phyloP scores from a whole-genome alignment of 2,797 vertebrate genomes.

The Heliangelus exortis region DNA sequence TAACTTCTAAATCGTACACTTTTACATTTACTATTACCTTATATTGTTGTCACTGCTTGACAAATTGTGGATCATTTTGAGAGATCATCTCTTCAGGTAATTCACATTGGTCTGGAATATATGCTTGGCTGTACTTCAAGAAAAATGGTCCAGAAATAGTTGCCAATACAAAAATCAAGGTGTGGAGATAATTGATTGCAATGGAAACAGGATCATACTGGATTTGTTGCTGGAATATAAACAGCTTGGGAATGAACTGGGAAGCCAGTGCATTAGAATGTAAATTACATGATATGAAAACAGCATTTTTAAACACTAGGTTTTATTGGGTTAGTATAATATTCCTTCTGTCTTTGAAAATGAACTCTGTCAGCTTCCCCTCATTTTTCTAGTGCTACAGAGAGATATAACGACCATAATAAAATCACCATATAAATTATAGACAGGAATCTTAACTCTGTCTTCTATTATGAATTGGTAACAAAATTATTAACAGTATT shows the following conservation, averaged over 20 bases:
- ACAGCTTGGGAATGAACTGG: neutral
- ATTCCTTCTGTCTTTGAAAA: neutral
- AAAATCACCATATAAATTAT: neutral
- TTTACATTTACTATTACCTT: neutral
- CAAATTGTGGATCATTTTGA: neutral
- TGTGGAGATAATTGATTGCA: neutral
- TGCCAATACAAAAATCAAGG: neutral
- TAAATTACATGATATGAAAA: neutral
- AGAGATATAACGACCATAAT: neutral
- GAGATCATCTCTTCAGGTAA: neutral
- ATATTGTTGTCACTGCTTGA: neutral
- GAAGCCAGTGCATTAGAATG: neutral
- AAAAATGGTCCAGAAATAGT: neutral
- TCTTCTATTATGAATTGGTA: neutral
- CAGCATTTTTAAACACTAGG: neutral
- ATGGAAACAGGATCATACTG: neutral
- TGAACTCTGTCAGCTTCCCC: neutral
- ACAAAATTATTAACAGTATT: neutral
- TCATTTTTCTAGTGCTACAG: neutral
- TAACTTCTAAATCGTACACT: neutral
- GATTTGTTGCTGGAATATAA: neutral
- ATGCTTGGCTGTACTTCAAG: neutral
- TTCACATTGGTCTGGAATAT: neutral
- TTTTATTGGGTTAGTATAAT: neutral
- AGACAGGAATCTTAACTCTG: neutral